phyloP scores from a whole-genome alignment of 2,113 vertebrate species.

The Procavia capensis region DNA sequence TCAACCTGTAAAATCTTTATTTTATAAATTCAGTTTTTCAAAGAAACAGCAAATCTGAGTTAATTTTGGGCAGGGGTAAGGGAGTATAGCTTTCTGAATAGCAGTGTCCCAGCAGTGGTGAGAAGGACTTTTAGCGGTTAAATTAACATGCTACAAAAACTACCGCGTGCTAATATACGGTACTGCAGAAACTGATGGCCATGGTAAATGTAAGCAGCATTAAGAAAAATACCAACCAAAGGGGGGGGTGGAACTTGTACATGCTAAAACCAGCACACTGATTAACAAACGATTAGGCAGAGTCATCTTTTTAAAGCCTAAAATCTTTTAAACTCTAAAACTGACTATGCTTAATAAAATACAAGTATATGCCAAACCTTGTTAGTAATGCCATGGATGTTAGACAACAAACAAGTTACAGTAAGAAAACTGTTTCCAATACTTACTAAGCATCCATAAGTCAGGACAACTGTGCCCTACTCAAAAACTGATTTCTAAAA shows the following conservation, averaged over 20 bases:
- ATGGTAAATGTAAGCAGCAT: neutral
- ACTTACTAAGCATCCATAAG: slow-evolving; percentile 37
- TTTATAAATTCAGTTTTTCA: slow-evolving; percentile 55
- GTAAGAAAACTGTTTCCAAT: slow-evolving; percentile 53
- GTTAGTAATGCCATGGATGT: neutral
- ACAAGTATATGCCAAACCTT: neutral
- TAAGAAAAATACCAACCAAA: slow-evolving; percentile 43
- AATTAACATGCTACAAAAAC: slow-evolving; percentile 2
- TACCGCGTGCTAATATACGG: neutral
- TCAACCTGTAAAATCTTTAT: slow-evolving; percentile 27
- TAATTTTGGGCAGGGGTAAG: neutral
- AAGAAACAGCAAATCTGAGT: neutral
- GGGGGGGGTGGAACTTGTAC: neutral
- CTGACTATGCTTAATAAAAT: neutral
- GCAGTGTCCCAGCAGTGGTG: neutral
- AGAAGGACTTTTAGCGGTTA: neutral
- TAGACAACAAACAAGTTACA: neutral
- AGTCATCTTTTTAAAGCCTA: slow-evolving; percentile 12
- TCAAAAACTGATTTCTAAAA: slow-evolving; percentile 74
- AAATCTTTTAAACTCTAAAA: slow-evolving; percentile 40
- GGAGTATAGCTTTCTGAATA: neutral
- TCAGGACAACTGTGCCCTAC: slow-evolving; percentile 40
- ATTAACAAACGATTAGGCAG: slow-evolving; percentile 50
- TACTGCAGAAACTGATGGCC: neutral
- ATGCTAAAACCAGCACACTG: slow-evolving; percentile 12